phyloP scores from a whole-genome alignment of 2,888 invertebrate species.

The Lasius fuliginosus region DNA sequence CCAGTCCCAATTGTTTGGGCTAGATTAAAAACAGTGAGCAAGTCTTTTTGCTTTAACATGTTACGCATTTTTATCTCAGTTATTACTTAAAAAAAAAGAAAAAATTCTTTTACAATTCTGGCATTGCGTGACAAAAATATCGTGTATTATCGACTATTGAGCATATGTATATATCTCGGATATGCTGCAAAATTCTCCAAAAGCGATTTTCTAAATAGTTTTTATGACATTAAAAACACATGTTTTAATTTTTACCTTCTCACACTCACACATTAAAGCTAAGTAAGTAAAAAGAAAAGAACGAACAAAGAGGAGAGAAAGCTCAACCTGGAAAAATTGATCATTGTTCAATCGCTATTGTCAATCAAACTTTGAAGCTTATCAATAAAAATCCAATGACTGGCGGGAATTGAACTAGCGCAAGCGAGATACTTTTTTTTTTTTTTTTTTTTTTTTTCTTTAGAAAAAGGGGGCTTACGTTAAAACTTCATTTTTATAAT shows the following conservation, averaged over 20 bases:
- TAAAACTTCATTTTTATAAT: slow-evolving; percentile 5
- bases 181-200: slow-evolving; percentile 70
- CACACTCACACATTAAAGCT: background rate
- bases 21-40: slow-evolving; percentile 68
- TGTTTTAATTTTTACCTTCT: slow-evolving; percentile 58
- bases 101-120: slow-evolving; percentile 39
- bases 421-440: slow-evolving; percentile 71
- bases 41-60: slow-evolving; percentile 64
- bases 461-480: slow-evolving; percentile 23
- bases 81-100: slow-evolving; percentile 58
- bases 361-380: slow-evolving; percentile 78
- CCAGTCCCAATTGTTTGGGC: slow-evolving; percentile 70
- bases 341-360: slow-evolving; percentile 78
- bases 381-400: slow-evolving; percentile 75
- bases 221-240: slow-evolving; percentile 69
- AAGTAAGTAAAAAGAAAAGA: slow-evolving; percentile 48
- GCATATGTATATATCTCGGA: slow-evolving; percentile 54
- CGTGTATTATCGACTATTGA: slow-evolving; percentile 62
- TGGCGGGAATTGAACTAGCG: slow-evolving; percentile 76
- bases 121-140: slow-evolving; percentile 59
- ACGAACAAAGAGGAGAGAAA: slow-evolving; percentile 51
- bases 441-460: slow-evolving; percentile 30
- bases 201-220: slow-evolving; percentile 77
- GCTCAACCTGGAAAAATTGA: slow-evolving; percentile 71
- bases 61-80: slow-evolving; percentile 63